A percentile compares a stretch with the other conserved stretches of the same genome.
phyloP scores from a whole-genome alignment of 1,140 invertebrate genomes.

The Pseudomyrmex cubaensis region DNA sequence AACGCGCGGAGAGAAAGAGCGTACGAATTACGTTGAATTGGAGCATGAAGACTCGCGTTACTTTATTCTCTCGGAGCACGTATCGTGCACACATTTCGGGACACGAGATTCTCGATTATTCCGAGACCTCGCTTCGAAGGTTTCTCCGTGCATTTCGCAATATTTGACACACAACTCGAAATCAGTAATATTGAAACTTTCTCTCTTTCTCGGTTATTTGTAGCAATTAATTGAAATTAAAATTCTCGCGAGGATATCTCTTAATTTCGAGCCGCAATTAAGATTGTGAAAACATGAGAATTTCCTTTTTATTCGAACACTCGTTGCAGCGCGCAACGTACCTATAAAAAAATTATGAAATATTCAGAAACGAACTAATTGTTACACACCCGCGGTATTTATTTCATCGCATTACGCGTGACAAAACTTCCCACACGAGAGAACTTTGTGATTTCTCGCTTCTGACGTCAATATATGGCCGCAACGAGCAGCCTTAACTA shows the following conservation, averaged over 20 bases:
- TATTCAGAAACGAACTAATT: too few species aligned
- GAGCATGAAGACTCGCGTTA: conserved; percentile 38
- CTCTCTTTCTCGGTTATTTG: not conserved
- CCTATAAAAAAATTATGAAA: too few species aligned
- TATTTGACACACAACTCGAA: too few species aligned
- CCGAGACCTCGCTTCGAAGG: not conserved
- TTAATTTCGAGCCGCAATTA: not conserved
- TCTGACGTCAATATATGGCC: too few species aligned
- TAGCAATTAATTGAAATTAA: not conserved
- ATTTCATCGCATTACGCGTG: too few species aligned
- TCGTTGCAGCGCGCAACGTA: too few species aligned
- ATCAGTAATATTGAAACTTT: too few species aligned
- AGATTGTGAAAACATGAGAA: not conserved
- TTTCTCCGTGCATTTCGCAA: not conserved
- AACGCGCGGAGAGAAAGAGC: not conserved
- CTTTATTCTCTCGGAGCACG: conserved; percentile 14
- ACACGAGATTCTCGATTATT: conserved; percentile 20
- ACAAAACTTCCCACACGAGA: too few species aligned
- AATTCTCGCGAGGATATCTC: not conserved
- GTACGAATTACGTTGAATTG: conserved; percentile 39
- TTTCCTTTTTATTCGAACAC: not conserved
- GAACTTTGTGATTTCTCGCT: too few species aligned
- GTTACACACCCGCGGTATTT: too few species aligned
- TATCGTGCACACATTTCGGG: not conserved
- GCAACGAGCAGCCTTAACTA: too few species aligned